Evolutionary conservation across 2,888 invertebrate species (phyloP).

Genomic region (Drosophila merina): DNA sequence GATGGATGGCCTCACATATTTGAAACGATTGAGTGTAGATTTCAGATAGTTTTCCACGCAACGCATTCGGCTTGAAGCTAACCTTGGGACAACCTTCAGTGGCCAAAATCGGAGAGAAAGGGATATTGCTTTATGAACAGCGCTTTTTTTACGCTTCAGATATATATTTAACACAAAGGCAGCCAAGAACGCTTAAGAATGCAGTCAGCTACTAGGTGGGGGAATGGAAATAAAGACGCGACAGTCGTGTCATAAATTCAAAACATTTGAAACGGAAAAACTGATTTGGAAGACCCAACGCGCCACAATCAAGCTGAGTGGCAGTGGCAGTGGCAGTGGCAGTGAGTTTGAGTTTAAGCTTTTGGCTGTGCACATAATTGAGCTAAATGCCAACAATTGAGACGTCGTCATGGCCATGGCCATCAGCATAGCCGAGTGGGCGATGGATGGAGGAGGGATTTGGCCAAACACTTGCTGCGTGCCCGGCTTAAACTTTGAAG

Average conservation of each 20-base stretch:
- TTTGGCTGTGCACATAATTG: slow-evolving; percentile 22
- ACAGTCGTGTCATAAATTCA: slow-evolving; percentile 68
- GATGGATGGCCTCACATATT: slow-evolving; percentile 47
- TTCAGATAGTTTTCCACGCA: slow-evolving; percentile 11
- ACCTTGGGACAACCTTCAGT: slow-evolving; percentile 68
- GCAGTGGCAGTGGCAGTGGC: background rate
- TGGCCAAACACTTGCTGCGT: slow-evolving; percentile 24
- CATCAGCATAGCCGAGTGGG: slow-evolving; percentile 6
- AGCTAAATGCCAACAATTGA: slow-evolving; percentile 58
- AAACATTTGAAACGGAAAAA: slow-evolving; percentile 66
- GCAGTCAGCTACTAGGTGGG: slow-evolving; percentile 8
- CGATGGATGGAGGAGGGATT: slow-evolving; percentile 1
- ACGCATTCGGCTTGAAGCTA: slow-evolving; percentile 54
- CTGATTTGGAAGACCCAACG: slow-evolving; percentile 61
- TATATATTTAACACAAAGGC: slow-evolving; percentile 68
- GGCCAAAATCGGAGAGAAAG: slow-evolving; percentile 36
- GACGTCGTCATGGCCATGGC: slow-evolving; percentile 53
- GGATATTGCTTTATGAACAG: slow-evolving; percentile 65
- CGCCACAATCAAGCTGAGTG: slow-evolving; percentile 55
- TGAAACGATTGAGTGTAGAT: slow-evolving; percentile 20
- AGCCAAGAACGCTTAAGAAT: slow-evolving; percentile 42
- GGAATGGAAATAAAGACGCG: slow-evolving; percentile 64
- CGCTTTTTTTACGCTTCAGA: slow-evolving; percentile 60
- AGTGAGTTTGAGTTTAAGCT: background rate
- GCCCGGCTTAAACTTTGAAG: slow-evolving; percentile 37